Evolutionary conservation across 2,113 vertebrate genomes (phyloP), one percentile per base, ranked within the genome.

Genomic region (Atrichornis clamosus): DNA sequence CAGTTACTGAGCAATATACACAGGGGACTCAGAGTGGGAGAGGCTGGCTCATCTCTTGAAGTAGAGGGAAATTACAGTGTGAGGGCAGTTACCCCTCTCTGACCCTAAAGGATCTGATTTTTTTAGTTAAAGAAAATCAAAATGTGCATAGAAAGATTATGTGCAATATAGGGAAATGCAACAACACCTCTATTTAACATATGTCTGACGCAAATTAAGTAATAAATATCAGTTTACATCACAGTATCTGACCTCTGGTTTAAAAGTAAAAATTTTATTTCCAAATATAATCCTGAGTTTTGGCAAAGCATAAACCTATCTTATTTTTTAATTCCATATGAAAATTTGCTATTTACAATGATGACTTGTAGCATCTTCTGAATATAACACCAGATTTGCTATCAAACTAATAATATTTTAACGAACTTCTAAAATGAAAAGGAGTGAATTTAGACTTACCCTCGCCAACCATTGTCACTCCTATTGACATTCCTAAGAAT

Each of bases 401-500:
- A 46, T 19, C 28, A 59, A 60, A 44, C 10, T 26, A 44, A 9
- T 10, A 79, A 3, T 32, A 74, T 15, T 70, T 82, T 21, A 80
- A 17, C 30, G 46, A 4, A 12, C 27, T 53, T 22, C 21, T 22
- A 44, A 64, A 49, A 42, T 0, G 7, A 90, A 62, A 60, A 64
- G 32, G 37, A 49, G 37, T 44, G 86, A 91, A 73, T n/a, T 80
- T 53, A 47, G 55, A 93, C 97, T 98, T 89, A 99, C 99, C 99
- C 97, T 99, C 99, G 24, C 99, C 99, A 44, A 99, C 97, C 99
- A 99, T 99, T 4, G 99, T 99, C 47, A 99, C 99, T 2, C 99
- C 99, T 83, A 99, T 99, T 7, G 99, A 99, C 99, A 99, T 99
- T 59, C 99, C 99, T 98, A 99, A 98, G 97, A 99, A 99, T 98